phyloP scores from a whole-genome alignment of 2,113 vertebrate genomes.

The Lagopus leucura region DNA sequence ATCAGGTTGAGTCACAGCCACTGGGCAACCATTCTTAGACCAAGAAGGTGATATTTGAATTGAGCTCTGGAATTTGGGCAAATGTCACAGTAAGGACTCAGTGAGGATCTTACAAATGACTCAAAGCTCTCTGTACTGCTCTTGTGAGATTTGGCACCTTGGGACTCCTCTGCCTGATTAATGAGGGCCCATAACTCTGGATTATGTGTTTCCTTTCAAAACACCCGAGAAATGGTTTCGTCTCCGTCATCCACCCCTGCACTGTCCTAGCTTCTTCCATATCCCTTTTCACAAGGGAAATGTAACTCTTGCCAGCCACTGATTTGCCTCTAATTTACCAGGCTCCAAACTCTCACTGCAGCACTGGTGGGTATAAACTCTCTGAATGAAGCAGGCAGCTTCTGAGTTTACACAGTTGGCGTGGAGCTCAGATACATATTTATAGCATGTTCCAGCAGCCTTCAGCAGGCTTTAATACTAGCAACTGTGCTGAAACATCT shows the following conservation, averaged over 20 bases:
- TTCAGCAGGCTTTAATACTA: slow-evolving; percentile 48
- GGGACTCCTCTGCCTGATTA: neutral
- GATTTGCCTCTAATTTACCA: neutral
- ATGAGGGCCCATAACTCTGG: slow-evolving; percentile 39
- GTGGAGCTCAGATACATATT: slow-evolving; percentile 29
- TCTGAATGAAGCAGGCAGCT: slow-evolving; percentile 53
- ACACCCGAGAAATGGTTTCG: neutral
- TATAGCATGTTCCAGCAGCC: slow-evolving; percentile 54
- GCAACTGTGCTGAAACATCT: neutral
- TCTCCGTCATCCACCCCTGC: neutral
- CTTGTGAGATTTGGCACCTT: neutral
- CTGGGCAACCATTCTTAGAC: neutral
- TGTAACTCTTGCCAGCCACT: slow-evolving; percentile 14
- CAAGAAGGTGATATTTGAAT: slow-evolving; percentile 9
- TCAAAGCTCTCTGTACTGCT: neutral
- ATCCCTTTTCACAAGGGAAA: slow-evolving; percentile 9
- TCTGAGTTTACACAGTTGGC: slow-evolving; percentile 66
- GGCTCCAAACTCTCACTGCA: neutral
- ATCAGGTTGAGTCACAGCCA: slow-evolving; percentile 12
- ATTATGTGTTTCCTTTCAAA: slow-evolving; percentile 52
- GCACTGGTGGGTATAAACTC: slow-evolving; percentile 33
- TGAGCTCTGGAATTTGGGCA: slow-evolving; percentile 7
- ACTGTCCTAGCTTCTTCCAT: neutral
- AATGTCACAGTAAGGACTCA: neutral
- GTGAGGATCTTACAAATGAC: neutral